Percentiles rank a stretch among this genome's conserved stretches.
phyloP scores from a whole-genome alignment of 2,797 vertebrate species.

The Apogon hyalosoma region DNA sequence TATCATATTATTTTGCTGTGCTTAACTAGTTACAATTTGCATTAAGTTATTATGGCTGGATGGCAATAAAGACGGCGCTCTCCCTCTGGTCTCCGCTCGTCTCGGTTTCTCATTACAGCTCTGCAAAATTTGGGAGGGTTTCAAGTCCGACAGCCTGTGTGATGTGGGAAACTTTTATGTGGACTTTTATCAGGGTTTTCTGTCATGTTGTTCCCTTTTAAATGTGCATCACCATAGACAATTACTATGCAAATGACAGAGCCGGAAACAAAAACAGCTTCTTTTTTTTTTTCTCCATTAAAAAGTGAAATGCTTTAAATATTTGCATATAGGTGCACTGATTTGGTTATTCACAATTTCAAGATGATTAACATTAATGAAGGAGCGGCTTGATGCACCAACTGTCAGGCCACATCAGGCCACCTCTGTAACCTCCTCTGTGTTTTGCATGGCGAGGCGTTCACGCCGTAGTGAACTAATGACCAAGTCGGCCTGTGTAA shows the following conservation, averaged over 20 bases:
- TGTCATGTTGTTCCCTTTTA: constrained; percentile 11
- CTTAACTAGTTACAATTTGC: constrained; percentile 91
- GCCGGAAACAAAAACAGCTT: constrained; percentile 70
- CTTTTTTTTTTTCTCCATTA: constrained; percentile 57
- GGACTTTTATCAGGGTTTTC: constrained; percentile 22
- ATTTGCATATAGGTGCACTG: constrained; percentile 78
- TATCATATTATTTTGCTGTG: constrained; percentile 88
- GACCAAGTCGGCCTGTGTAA: constrained; percentile 79
- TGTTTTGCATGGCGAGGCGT: constrained; percentile 71
- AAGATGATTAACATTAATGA: constrained; percentile 84
- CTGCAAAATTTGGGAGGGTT: constrained; percentile 61
- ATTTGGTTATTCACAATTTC: constrained; percentile 67
- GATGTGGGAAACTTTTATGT: constrained; percentile 50
- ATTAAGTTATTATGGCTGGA: constrained; percentile 86
- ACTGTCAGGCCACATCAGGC: constrained; percentile 82
- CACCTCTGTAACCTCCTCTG: constrained; percentile 63
- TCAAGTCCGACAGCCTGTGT: constrained; percentile 40
- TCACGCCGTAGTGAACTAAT: constrained; percentile 83
- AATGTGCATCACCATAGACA: constrained; percentile 43
- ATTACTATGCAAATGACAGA: constrained; percentile 67
- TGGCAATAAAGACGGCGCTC: constrained; percentile 80
- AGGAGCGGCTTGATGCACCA: constrained; percentile 71
- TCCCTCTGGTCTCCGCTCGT: constrained; percentile 65
- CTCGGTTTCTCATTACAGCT: constrained; percentile 78
- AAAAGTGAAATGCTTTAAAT: constrained; percentile 75